phyloP scores from a whole-genome alignment of 2,888 invertebrate species.

The Cosmorhoe ocellata region DNA sequence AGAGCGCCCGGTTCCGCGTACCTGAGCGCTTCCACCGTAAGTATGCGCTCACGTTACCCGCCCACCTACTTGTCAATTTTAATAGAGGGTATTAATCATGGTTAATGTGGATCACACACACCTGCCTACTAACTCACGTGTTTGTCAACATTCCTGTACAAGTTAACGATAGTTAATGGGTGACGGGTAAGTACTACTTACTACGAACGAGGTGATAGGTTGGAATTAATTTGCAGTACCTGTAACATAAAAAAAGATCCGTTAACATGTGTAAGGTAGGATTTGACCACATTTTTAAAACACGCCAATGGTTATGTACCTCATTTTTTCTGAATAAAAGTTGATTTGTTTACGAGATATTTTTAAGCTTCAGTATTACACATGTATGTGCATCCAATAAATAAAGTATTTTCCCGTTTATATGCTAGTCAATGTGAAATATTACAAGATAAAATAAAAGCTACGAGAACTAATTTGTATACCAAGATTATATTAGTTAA shows the following conservation, averaged over 20 bases:
- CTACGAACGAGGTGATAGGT: constrained; percentile 14
- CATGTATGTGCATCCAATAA: too few relatives aligned
- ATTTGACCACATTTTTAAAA: too few relatives aligned
- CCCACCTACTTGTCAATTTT: constrained; percentile 35
- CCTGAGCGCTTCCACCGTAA: constrained; percentile 50
- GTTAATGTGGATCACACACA: constrained; percentile 35
- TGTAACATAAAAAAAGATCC: constrained; percentile 32
- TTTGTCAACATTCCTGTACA: constrained; percentile 35
- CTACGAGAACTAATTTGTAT: constrained; percentile 18
- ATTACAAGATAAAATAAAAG: background rate
- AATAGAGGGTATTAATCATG: constrained; percentile 38
- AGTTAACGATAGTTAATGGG: constrained; percentile 26
- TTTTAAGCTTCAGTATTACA: too few relatives aligned
- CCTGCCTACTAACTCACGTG: constrained; percentile 28
- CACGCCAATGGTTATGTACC: too few relatives aligned
- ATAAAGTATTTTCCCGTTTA: too few relatives aligned
- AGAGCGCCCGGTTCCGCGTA: constrained; percentile 55
- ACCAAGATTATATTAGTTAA: constrained; percentile 26
- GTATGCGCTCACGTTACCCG: constrained; percentile 49
- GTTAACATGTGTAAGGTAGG: constrained; percentile 16
- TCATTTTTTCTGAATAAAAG: too few relatives aligned
- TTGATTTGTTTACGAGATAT: too few relatives aligned
- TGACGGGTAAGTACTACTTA: constrained; percentile 26
- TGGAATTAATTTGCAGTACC: constrained; percentile 32
- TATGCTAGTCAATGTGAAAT: too few relatives aligned